Conservation (phyloP, 2,888 invertebrate species). For the Hylaea fasciaria region DNA sequence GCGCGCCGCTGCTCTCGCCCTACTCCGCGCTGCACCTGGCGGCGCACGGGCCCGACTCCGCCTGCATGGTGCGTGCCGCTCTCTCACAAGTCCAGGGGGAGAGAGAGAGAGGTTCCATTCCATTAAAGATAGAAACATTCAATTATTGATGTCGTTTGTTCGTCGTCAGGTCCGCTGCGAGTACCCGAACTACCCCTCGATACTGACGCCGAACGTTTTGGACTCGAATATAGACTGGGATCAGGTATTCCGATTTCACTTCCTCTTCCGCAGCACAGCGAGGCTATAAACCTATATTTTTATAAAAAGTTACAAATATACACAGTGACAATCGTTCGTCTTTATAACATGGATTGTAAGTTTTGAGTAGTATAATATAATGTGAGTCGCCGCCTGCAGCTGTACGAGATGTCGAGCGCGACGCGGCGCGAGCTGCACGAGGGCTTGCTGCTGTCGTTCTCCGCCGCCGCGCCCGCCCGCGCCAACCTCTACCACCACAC, state of each 20-base stretch:
- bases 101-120: neutral
- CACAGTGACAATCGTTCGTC: too few relatives aligned
- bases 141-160: slow-evolving; percentile 11
- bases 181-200: slow-evolving; percentile 73
- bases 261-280: too few relatives aligned
- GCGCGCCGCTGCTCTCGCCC: slow-evolving; percentile 80
- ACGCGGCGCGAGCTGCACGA: slow-evolving; percentile 85
- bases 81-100: neutral
- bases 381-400: slow-evolving; percentile 47
- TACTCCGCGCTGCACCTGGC: slow-evolving; percentile 83
- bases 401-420: slow-evolving; percentile 81
- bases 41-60: slow-evolving; percentile 72
- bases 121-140: too few relatives aligned
- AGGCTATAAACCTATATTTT: too few relatives aligned
- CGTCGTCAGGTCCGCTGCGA: slow-evolving; percentile 72
- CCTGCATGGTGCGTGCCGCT: slow-evolving; percentile 56
- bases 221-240: slow-evolving; percentile 86
- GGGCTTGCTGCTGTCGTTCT: slow-evolving; percentile 85
- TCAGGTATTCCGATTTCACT: slow-evolving; percentile 56
- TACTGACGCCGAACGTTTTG: slow-evolving; percentile 74
- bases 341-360: too few relatives aligned
- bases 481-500: slow-evolving; percentile 76
- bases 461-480: slow-evolving; percentile 86
- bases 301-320: too few relatives aligned
- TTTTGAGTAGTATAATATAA: too few relatives aligned